Base-by-base conservation (phyloP, 30 jellyfish, hydroid and myxozoan species). In the Mastigias papua region DNA sequence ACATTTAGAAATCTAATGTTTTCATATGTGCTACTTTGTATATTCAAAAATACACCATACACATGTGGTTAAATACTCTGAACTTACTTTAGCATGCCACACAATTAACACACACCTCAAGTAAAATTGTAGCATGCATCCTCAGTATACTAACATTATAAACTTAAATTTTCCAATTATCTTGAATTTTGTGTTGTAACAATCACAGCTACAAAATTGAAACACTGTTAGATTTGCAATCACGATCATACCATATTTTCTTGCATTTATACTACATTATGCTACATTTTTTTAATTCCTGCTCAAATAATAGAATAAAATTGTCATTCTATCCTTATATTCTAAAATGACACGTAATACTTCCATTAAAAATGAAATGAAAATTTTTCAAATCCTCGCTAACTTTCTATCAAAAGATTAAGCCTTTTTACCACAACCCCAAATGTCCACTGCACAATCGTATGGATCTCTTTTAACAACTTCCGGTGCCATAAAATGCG, bases 401-500 rank as follows among this genome's bases (percentile, higher is more conserved):
- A 6, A 6, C 16, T 16, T 8, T 46, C 16, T 8, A 8, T 46
- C 60, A 46, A 46, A 46, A 6, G 60, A 46, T 46, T 46, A 46
- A 80, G 49, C 42, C 0, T 5, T 20, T 93, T 70, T 57, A 95
- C 99, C 99, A 86, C 97, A 90, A 48, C 97, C 99, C 99, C 99
- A 95, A 26, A 95, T 79, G 69, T 95, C 99, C 13, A 95, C 98
- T 9, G 99, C 91, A 67, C 84, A 89, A 31, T 73, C 89, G 57
- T 95, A 95, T 23, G 84, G 84, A 35, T 95, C 92, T 66, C 99
- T 69, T 48, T 89, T 78, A 6, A 86, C 99, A 30, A 95, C 96
- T 78, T 95, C 99, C 1, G 99, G 99, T 30, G 99, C 99, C 98
- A 89, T 95, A 78, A 89, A 95, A 66, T 90, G 97, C 6, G 97